Evolutionary conservation across 2,888 invertebrate genomes (phyloP).

Genomic region (Sinohyriopsis cumingii): DNA sequence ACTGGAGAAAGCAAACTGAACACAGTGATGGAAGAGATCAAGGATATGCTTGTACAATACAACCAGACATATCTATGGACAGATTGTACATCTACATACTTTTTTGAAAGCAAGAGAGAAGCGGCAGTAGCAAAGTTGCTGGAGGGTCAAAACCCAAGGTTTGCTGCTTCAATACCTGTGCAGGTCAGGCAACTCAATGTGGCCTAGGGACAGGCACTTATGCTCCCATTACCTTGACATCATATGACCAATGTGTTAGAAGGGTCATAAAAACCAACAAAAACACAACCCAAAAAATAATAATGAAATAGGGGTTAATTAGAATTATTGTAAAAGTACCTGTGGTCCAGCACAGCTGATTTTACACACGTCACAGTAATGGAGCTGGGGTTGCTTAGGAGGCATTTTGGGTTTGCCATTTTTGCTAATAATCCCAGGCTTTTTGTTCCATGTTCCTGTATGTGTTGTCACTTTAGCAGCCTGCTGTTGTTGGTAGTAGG

Average conservation of each 20-base stretch:
- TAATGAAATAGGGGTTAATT: background rate
- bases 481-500: conserved; percentile 93
- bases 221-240: too few relatives aligned
- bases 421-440: conserved; percentile 45
- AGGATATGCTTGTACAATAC: too few relatives aligned
- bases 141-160: too few relatives aligned
- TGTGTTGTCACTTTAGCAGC: conserved; percentile 49
- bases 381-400: conserved; percentile 76
- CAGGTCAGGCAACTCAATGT: too few relatives aligned
- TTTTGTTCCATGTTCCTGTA: conserved; percentile 77
- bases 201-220: too few relatives aligned
- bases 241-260: background rate
- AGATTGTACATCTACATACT: too few relatives aligned
- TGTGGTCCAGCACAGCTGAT: conserved; percentile 97
- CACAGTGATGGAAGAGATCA: too few relatives aligned
- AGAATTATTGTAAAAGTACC: conserved; percentile 71
- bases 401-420: conserved; percentile 73
- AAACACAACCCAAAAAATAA: background rate
- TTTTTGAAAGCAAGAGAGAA: too few relatives aligned
- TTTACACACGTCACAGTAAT: conserved; percentile 99
- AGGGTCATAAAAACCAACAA: background rate
- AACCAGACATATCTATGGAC: too few relatives aligned
- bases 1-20: too few relatives aligned
- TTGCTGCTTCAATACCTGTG: too few relatives aligned
- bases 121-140: too few relatives aligned